Conservation (phyloP, 2,888 invertebrate species). For the Trichopoda pennipes region DNA sequence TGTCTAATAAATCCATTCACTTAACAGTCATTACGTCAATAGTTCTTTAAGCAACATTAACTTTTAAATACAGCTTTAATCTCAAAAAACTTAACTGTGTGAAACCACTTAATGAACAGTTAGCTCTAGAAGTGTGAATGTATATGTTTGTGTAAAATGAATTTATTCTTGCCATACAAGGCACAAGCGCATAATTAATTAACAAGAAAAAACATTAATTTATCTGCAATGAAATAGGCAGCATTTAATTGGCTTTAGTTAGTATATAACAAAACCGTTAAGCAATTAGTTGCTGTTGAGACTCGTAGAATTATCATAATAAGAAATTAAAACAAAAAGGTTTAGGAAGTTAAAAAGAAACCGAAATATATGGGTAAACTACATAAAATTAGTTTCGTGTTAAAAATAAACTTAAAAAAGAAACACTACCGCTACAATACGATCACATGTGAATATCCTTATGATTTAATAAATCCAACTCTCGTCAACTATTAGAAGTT, state of each 20-base stretch:
- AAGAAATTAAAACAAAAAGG: not conserved
- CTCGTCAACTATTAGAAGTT: too few relatives aligned
- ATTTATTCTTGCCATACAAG: constrained; percentile 70
- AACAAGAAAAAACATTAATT: constrained; percentile 59
- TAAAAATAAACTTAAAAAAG: too few relatives aligned
- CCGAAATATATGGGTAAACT: too few relatives aligned
- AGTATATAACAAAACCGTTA: too few relatives aligned
- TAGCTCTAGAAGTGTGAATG: not conserved
- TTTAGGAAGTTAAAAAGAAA: not conserved
- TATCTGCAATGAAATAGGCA: not conserved
- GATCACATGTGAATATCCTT: too few relatives aligned
- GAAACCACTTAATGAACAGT: constrained; percentile 3
- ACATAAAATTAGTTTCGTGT: too few relatives aligned
- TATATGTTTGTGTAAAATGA: constrained; percentile 8
- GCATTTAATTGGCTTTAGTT: not conserved
- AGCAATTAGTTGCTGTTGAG: too few relatives aligned
- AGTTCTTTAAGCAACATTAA: not conserved
- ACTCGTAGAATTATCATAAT: too few relatives aligned
- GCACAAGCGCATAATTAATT: constrained; percentile 78
- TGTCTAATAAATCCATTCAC: constrained; percentile 23
- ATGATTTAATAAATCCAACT: too few relatives aligned
- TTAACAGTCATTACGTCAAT: not conserved
- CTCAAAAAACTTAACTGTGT: constrained; percentile 30
- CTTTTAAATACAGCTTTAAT: constrained; percentile 12
- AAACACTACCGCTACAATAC: too few relatives aligned